Base-by-base conservation (phyloP, 2,113 vertebrate species). In the Tetraodon nigroviridis region DNA sequence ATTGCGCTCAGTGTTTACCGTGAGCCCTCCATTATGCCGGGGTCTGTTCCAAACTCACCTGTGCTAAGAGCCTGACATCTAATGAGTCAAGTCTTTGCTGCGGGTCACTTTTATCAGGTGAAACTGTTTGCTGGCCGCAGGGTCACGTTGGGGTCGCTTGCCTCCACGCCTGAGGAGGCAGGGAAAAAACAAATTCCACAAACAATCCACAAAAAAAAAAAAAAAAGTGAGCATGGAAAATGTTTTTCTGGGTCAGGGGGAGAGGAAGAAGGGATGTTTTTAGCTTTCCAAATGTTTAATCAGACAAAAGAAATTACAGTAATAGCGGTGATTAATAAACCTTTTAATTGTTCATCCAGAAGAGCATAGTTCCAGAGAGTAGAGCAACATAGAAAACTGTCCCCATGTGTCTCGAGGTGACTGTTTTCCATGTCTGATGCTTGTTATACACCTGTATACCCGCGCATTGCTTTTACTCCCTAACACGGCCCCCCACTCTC, bases 41-140 rank as follows among this genome's bases (percentile, higher is more conserved):
- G 53, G 66, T 22, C 76, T 55, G 61, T 74, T 82, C 63, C 62
- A 81, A 55, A 57, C 71, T 67, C 73, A 61, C 80, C 82, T 84
- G 58, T 55, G 83, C 86, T 67, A 24, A 29, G 42, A 81, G 84
- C 79, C 84, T 79, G 27, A 69, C 58, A 81, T 91, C 90, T 93
- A 92, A 93, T 91, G 92, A 90, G 90, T 90, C 82, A 86, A 85
- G 87, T 82, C 90, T 88, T 86, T 89, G 88, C 92, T 79, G 74
- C 88, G 85, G 93, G 90, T 91, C 90, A 88, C 84, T 92, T 94
- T 90, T 96, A 97, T 95, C 95, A 94, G 84, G 68, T 8, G 46
- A 64, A 61, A 76, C 78, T 75, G 76, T 83, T 95, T 92, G 86
- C 90, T 69, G 90, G 88, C 84, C 75, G 17, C 75, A 69, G 88